Base-by-base conservation (phyloP, 1,140 invertebrate species). In the Vanessa tameamea region DNA sequence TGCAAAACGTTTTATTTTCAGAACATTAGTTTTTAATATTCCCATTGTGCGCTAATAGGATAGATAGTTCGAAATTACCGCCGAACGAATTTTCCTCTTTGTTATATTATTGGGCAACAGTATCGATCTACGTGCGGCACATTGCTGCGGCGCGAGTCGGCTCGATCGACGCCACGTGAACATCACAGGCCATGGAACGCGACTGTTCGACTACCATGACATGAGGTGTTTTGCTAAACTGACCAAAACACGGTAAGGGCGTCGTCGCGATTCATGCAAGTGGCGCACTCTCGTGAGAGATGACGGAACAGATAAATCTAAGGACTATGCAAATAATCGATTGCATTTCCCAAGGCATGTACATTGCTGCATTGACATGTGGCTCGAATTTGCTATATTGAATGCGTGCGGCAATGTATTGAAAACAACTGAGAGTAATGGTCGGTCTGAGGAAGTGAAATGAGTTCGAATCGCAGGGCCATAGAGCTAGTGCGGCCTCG, bases 231-330 rank as follows among this genome's bases (percentile, higher is more conserved):
- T 86, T 83, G 82, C 80, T 80, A 86, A 85, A 83, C 78, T 80
- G 78, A 78, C 74, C 78, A 76, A 75, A 83, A 85, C 83, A 83
- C 80, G 78, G 87, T 86, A 87, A 89, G 86, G 86, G 87, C 82
- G 82, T 85, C 88, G 84, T 86, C 80, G 80, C 73, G 78, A 76
- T 80, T 80, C 83, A 86, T 80, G 79, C 88, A 85, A 92, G 89
- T 91, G 83, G 89, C 89, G 90, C 90, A 84, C 89, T 92, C 90
- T 92, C 84, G 89, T 89, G 90, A 91, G 83, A 90, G 87, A 89
- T 87, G 76, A 82, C 81, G 81, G 85, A 87, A 89, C 84, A 84
- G 85, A 90, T 89, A 88, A 87, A 84, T 87, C 79, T 88, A 75
- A 78, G 74, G 78, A 81, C 70, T 59, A 64, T 68, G 51, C 73